Evolutionary conservation across 1,140 invertebrate genomes (phyloP), one percentile per base, ranked within the genome.

Genomic region (Bradynema listronoti): DNA sequence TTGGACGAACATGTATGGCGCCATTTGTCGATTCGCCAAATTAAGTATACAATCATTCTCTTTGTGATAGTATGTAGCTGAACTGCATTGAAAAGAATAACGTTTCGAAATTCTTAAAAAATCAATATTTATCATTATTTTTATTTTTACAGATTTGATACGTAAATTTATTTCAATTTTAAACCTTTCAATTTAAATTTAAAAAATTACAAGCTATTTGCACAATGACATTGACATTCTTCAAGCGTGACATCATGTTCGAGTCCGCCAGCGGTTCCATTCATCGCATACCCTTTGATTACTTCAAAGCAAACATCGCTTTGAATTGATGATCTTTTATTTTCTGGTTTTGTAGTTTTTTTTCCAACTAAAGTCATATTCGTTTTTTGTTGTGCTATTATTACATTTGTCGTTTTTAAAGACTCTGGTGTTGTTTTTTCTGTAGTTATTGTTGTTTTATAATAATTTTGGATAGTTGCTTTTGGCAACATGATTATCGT

Each of bases 11-110:
- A 54, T 27, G 9, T 70, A 63, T n/a, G 61, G 61, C 9, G 60
- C 51, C 16, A 71, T 43, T 32, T 74, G 54, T 16, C 73, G 52
- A 22, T 67, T 71, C 27, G 72, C 75, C 42, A 76, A 39, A 52
- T 78, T 78, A 9, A 76, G 61, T 29, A 78, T 60, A 39, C 73
- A 76, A 36, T 78, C 75, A 19, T 55, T 36, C 25, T 78, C 73
- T 22, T 56, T 45, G 45, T 71, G 70, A 46, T 78, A 76, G 41
- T 76, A 76, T 14, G 66, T 76, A 27, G 72, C 75, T 29, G 73
- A 76, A 33, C 53, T 25, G 41, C 73, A 76, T 52, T 76, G 75
- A 67, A 76, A 76, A 4, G 66, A 49, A 50, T 78, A 78, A 19
- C 69, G 57, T 27, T 62, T 59, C 4, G 73, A 76, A 25, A 36